These are phyloP conservation scores for Globicephala melas DNA, from an alignment of 2,113 vertebrate genomes.

Conservation along the genomic window DNA sequence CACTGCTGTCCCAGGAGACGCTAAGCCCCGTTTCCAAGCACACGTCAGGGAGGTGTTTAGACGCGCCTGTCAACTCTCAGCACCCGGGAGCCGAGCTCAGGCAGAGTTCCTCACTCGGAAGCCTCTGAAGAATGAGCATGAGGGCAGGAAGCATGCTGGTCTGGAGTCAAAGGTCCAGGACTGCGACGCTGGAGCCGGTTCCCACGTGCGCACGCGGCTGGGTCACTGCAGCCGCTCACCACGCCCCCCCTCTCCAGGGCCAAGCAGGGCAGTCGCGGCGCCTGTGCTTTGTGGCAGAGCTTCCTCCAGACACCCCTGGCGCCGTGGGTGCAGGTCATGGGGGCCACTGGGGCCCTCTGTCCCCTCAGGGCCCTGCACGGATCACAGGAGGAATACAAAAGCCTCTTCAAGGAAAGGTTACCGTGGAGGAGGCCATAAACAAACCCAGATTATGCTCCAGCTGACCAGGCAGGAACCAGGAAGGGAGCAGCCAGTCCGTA, in stretches of 20 bases:
- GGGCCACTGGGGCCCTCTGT: neutral
- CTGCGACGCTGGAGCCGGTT: neutral
- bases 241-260: fast-evolving
- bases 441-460: neutral
- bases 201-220: fast-evolving
- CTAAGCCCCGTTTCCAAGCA: neutral
- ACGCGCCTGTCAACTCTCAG: fast-evolving
- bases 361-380: neutral
- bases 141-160: fast-evolving
- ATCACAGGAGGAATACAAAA: slow-evolving; percentile 63
- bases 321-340: neutral
- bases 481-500: neutral
- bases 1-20: neutral
- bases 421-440: neutral
- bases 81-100: fast-evolving
- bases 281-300: neutral
- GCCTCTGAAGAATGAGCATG: fast-evolving
- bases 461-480: slow-evolving; percentile 38
- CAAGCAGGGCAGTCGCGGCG: too few relatives aligned
- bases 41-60: fast-evolving
- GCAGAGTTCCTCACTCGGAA: fast-evolving
- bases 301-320: neutral
- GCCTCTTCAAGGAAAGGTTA: slow-evolving; percentile 32
- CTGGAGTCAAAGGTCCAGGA: neutral
- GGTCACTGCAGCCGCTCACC: fast-evolving